Base-by-base conservation (phyloP, 2,113 vertebrate genomes). In the Thalassoma bifasciatum region DNA sequence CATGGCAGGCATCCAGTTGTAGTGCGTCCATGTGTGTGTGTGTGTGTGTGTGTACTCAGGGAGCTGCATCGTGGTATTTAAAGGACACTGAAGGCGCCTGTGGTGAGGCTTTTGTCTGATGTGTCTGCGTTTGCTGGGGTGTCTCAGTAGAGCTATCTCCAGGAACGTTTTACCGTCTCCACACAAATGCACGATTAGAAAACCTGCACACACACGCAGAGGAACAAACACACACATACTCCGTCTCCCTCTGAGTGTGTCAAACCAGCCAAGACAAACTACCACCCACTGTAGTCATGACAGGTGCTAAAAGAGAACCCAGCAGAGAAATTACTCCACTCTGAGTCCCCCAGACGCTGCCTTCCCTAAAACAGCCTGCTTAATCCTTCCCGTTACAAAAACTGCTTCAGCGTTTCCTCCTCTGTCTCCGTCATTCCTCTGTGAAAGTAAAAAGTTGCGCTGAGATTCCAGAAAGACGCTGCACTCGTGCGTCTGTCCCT, bases 231-330 rank as follows among this genome's bases (percentile, higher is more conserved):
- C 14, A 17, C 44, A 46, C 17, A 17, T 46, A 36, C 52, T 53
- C 13, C 4, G 37, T 59, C 46, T 64, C 23, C 67, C 58, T 52
- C 42, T 69, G 9, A 46, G 44, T 73, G 68, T 30, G 23, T 74
- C 66, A 59, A 73, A 77, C 50, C 82, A 80, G 78, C 80, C 89
- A 84, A 74, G 69, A 77, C 68, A 74, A 82, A 78, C 82, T 68
- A 56, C 83, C 79, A 65, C 79, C 84, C 82, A 71, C 84, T 83
- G 74, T 40, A 83, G 65, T 75, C 81, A 79, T 84, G 85, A 86
- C 89, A 91, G 85, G 82, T 86, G 89, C 76, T 84, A 68, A 86
- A 84, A 85, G 67, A 75, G 54, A 86, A 63, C 24, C 67, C 46
- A 75, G 75, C 75, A 67, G 61, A 81, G 68, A 70, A 74, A 75